Base-by-base conservation (phyloP, 2,113 vertebrate genomes). In the Elephantulus edwardii region DNA sequence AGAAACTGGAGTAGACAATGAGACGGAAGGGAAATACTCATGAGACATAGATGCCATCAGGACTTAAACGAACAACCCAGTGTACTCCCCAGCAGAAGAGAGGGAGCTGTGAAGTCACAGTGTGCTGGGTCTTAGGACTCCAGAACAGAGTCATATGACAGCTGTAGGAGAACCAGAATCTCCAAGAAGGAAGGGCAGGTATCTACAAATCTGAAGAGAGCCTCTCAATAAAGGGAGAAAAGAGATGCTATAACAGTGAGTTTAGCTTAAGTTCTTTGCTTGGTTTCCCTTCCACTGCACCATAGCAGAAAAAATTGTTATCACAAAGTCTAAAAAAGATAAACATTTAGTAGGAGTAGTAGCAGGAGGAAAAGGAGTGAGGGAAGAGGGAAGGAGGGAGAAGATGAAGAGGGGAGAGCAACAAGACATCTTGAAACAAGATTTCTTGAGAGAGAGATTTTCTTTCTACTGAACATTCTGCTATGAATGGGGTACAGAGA, bases 71-170 rank as follows among this genome's bases (percentile, higher is more conserved):
- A 8, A 40, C 2, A 28, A 42, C 7, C 14, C 22, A 33, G 30
- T 0, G 1, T 2, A 11, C 30, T 10, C 26, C 2, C 22, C 0
- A 0, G 0, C 30, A 1, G 6, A 3, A 17, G 3, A 4, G 68
- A 5, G 42, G 46, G 4, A 3, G 64, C 50, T 46, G 4, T 4
- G 30, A 79, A 9, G 10, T 4, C 58, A 83, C 16, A 12, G 9
- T 40, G 20, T 22, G n/a, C 54, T 46, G n/a, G 17, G 8, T 2
- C 28, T 24, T 1, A 54, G 22, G 44, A 50, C 6, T 28, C 48
- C 2, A 22, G 17, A 46, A 24, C 17, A n/a, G 4, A 70, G 33
- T 8, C 20, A 13, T 0, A 22, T 16, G 16, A 86, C 16, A 60
- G 26, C 30, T 44, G n/a, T 20, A 56, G 46, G 19, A 70, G 93